Conservation (phyloP, 2,113 vertebrate genomes). For the Pitta sordida region DNA sequence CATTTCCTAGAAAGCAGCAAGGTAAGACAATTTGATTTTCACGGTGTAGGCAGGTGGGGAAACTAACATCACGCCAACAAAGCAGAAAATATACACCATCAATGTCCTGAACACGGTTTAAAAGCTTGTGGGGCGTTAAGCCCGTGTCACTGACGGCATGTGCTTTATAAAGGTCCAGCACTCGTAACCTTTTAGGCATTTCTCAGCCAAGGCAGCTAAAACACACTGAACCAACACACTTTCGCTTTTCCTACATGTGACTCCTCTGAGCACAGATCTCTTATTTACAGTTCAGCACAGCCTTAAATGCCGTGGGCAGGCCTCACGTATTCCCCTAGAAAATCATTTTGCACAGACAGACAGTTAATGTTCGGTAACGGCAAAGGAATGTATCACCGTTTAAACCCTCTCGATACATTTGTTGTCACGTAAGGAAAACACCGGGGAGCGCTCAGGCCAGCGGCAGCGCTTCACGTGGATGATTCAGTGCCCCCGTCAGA, state of each 20-base stretch:
- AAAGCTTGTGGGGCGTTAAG: not conserved
- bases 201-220: not conserved
- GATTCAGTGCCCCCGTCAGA: not conserved
- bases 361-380: not conserved
- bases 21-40: conserved; percentile 23
- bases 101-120: not conserved
- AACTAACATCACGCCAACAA: not conserved
- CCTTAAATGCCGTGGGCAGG: not conserved
- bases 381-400: not conserved
- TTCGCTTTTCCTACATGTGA: not conserved
- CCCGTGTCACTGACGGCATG: not conserved
- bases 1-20: conserved; percentile 64
- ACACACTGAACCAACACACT: not conserved
- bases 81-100: not conserved
- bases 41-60: not conserved
- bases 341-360: not conserved
- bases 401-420: not conserved
- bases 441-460: not conserved
- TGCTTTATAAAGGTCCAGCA: not conserved
- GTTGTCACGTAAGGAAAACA: not conserved
- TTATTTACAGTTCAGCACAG: not conserved
- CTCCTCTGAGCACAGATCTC: not conserved
- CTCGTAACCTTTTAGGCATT: not conserved
- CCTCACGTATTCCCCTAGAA: not conserved
- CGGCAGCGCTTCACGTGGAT: not conserved